Conservation (phyloP, 2,113 vertebrate species). For the Marcusenius ussheri region DNA sequence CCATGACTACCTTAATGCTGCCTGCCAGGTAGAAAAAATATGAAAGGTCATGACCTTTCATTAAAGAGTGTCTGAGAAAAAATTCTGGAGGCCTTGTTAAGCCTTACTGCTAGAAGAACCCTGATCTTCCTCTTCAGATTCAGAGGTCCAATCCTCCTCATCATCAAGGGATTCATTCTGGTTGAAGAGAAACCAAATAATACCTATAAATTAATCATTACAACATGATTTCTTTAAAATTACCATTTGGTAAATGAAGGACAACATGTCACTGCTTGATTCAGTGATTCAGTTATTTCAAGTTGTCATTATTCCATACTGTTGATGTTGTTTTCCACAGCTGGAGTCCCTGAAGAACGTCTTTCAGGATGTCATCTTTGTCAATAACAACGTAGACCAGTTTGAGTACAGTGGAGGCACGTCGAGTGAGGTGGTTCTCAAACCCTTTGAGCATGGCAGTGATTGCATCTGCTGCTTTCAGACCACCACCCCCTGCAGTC, state of each 20-base stretch:
- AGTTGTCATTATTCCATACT: slow-evolving; percentile 19
- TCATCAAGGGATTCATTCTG: slow-evolving; percentile 7
- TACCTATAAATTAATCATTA: neutral
- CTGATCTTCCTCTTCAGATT: slow-evolving; percentile 27
- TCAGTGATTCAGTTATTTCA: neutral
- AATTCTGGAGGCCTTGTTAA: neutral
- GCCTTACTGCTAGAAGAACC: slow-evolving; percentile 12
- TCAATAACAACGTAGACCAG: slow-evolving; percentile 39
- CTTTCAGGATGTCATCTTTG: slow-evolving; percentile 28
- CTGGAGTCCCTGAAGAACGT: slow-evolving; percentile 32
- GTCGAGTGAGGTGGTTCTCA: slow-evolving; percentile 36
- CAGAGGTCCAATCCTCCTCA: neutral
- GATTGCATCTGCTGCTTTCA: slow-evolving; percentile 27
- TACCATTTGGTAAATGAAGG: neutral
- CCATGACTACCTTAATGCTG: slow-evolving; percentile 33
- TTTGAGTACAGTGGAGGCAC: slow-evolving; percentile 26
- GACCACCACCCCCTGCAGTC: slow-evolving; percentile 39
- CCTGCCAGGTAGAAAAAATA: slow-evolving; percentile 6
- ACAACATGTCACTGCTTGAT: neutral
- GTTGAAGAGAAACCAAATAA: neutral
- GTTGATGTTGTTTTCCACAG: slow-evolving; percentile 26
- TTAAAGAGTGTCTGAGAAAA: neutral
- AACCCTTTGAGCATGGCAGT: slow-evolving; percentile 41
- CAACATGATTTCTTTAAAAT: neutral
- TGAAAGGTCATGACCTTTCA: neutral